Evolutionary conservation across 2,888 invertebrate species (phyloP).

Genomic region (Arctia plantaginis): DNA sequence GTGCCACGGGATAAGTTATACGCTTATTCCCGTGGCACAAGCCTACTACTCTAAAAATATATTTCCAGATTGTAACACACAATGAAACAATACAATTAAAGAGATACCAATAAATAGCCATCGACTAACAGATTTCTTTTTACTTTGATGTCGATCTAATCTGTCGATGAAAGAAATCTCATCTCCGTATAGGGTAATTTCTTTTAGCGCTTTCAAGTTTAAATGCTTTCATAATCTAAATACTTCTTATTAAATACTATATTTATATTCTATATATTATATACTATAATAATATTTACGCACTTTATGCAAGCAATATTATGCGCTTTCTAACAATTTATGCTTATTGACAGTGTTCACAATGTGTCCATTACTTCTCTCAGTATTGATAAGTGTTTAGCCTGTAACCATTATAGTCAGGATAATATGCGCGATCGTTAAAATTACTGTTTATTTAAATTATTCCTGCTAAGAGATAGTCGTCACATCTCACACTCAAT

Average conservation of each 20-base stretch:
- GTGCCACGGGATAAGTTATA: no score
- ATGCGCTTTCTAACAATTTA: background rate
- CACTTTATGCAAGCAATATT: background rate
- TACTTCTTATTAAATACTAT: no score
- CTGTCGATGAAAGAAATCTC: no score
- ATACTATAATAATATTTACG: background rate
- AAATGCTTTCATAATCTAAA: background rate
- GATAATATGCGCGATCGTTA: background rate
- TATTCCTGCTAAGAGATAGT: background rate
- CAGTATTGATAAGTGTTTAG: background rate
- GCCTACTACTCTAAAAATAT: background rate
- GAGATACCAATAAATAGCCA: no score
- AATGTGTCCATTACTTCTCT: background rate
- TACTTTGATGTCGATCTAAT: no score
- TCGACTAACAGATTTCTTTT: no score
- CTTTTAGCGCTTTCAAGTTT: no score
- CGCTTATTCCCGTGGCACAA: no score
- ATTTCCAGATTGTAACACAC: background rate
- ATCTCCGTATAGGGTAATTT: no score
- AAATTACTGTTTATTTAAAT: background rate
- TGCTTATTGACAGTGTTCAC: background rate
- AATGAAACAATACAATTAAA: background rate
- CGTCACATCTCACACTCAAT: background rate
- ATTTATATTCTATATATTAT: no score
- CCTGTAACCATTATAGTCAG: background rate